A percentile compares a stretch with the other conserved stretches of the same genome.
Conservation (phyloP, 2,888 invertebrate species). For the Erebia epiphron region DNA sequence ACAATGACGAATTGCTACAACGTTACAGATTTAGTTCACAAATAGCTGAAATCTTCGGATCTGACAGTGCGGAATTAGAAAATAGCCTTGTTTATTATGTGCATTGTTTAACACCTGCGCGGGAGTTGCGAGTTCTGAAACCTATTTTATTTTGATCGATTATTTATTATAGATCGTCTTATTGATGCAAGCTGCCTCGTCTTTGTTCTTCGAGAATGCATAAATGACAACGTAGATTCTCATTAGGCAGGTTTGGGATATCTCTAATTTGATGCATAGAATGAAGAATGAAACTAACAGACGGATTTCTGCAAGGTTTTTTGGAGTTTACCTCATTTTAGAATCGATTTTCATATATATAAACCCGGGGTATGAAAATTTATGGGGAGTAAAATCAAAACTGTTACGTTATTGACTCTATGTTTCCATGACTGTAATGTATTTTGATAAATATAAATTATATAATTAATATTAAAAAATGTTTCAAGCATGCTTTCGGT, state of each 20-base stretch:
- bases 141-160: slow-evolving; percentile 18
- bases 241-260: background rate
- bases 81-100: slow-evolving; percentile 33
- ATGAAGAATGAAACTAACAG: too few relatives aligned
- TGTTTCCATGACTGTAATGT: too few relatives aligned
- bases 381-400: too few relatives aligned
- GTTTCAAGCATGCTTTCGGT: too few relatives aligned
- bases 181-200: background rate
- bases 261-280: too few relatives aligned
- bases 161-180: background rate
- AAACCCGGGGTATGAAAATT: too few relatives aligned
- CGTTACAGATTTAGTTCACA: slow-evolving; percentile 25
- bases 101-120: slow-evolving; percentile 31
- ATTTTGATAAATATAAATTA: too few relatives aligned
- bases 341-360: too few relatives aligned
- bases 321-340: too few relatives aligned
- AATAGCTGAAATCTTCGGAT: slow-evolving; percentile 14
- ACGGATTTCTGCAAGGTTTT: too few relatives aligned
- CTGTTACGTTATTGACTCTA: too few relatives aligned
- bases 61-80: slow-evolving; percentile 37
- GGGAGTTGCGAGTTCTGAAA: slow-evolving; percentile 21
- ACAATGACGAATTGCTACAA: slow-evolving; percentile 26
- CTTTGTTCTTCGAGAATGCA: background rate
- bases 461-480: too few relatives aligned
- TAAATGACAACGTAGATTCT: background rate